Evolutionary conservation across 2,888 invertebrate species (phyloP).

Genomic region (Tridacna crocea): DNA sequence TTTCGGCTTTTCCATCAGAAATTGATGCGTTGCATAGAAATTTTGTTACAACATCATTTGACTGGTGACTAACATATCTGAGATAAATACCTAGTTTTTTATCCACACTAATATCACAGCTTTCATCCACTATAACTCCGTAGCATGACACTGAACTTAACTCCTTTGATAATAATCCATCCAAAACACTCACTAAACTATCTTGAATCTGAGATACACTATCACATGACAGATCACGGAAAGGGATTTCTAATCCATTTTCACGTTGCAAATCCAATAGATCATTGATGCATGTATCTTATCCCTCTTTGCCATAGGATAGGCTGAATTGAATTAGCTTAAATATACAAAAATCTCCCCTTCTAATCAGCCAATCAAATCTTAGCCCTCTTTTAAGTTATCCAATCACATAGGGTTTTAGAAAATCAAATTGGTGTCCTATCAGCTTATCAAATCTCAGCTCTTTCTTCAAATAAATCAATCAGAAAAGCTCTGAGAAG

Average conservation of each 20-base stretch:
- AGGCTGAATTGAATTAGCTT: no score
- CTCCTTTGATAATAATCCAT: slow-evolving; percentile 7
- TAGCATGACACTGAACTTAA: neutral
- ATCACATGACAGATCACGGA: slow-evolving; percentile 9
- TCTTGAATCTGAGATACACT: slow-evolving; percentile 3
- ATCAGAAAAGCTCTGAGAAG: no score
- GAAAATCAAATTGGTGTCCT: no score
- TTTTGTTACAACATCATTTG: slow-evolving; percentile 1
- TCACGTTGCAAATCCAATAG: slow-evolving; percentile 15
- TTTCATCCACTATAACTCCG: slow-evolving; percentile 5
- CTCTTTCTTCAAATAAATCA: no score
- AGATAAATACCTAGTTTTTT: slow-evolving; percentile 1
- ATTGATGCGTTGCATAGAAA: slow-evolving; percentile 6
- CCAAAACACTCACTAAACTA: slow-evolving; percentile 2
- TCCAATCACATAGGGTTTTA: no score
- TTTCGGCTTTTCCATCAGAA: slow-evolving; percentile 1
- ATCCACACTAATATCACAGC: neutral
- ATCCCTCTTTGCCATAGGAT: no score
- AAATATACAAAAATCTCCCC: no score
- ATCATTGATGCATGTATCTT: slow-evolving; percentile 8
- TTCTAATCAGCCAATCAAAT: no score
- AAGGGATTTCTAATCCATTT: slow-evolving; percentile 13
- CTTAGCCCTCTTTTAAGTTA: no score
- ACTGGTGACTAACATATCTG: neutral
- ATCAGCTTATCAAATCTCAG: no score